Evolutionary conservation across 2,888 invertebrate genomes (phyloP), one percentile per base, ranked within the genome.

Genomic region (Desoria tigrina): DNA sequence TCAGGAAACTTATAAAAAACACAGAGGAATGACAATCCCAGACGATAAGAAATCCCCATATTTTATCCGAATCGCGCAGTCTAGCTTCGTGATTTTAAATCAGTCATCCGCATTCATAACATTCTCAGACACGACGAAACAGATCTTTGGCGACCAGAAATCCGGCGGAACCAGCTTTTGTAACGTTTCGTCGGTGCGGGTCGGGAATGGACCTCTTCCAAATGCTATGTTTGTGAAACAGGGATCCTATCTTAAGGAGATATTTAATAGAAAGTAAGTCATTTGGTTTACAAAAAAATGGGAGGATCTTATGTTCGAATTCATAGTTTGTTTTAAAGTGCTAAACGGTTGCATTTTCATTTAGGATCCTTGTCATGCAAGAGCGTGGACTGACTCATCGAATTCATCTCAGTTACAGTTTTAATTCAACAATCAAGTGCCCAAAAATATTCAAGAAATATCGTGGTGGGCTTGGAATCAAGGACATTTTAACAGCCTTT

Each of bases 241-340:
- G 18, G 62, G 60, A 1, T 71, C 71, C 1, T 61, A 65, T 1
- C 27, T 64, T 1, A 65, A 62, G 45, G 66, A 71, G 54, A 55
- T 64, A 21, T 62, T 71, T 7, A 71, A 71, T 54, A 63, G 61
- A 45, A 71, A 68, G 71, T 71, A 54, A 50, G 60, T 18, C 21
- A n/a, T n/a, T n/a, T n/a, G n/a, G n/a, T n/a, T n/a, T n/a, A n/a
- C n/a, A n/a, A n/a, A n/a, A n/a, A n/a, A n/a, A n/a, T n/a, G n/a
- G n/a, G n/a, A n/a, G n/a, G n/a, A n/a, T n/a, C n/a, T 45, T 16
- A 45, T 26, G 18, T 55, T 32, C 11, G 6, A 32, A 32, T 32
- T 32, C n/a, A 32, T 32, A 11, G 32, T 32, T 32, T 32, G 6
- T 32, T 4, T 7, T 32, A 11, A 32, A n/a, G n/a, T n/a, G n/a